Evolutionary conservation across 92 coral and sea anemone genomes (phyloP).

Genomic region (Epizoanthus fatuus): DNA sequence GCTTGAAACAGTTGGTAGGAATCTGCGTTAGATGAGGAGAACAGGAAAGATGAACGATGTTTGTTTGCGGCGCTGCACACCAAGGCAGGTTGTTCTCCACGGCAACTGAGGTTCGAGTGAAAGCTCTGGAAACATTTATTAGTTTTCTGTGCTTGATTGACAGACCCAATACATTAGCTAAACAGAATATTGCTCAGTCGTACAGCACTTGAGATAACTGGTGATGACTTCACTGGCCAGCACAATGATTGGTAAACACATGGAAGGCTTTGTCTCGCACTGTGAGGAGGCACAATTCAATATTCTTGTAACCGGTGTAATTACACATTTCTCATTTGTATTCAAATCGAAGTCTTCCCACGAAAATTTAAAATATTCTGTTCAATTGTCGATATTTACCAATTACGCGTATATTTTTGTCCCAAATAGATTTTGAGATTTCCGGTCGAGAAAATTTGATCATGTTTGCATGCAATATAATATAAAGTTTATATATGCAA

Average conservation of each 20-base stretch:
- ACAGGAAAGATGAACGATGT: not conserved
- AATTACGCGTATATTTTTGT: not conserved
- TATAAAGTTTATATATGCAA: not conserved
- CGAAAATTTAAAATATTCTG: not conserved
- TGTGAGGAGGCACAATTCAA: not conserved
- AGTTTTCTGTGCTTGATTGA: constrained; percentile 11
- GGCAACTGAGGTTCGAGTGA: constrained; percentile 1
- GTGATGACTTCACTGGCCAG: not conserved
- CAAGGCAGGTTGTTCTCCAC: not conserved
- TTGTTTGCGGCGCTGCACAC: not conserved
- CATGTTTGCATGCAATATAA: not conserved
- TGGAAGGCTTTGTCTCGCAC: not conserved
- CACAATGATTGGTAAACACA: not conserved
- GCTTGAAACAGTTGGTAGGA: not conserved
- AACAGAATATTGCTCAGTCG: not conserved
- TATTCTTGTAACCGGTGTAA: not conserved
- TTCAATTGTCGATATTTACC: not conserved
- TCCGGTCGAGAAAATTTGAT: not conserved
- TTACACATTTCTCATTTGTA: not conserved
- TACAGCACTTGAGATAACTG: not conserved
- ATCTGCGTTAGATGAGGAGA: not conserved
- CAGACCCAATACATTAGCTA: not conserved
- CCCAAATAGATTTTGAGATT: not conserved
- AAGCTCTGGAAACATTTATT: not conserved
- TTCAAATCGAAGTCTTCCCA: not conserved